Percentiles rank a stretch among this genome's conserved stretches.
phyloP scores from a whole-genome alignment of 2,113 vertebrate species.

The Campylomormyrus tamandua region DNA sequence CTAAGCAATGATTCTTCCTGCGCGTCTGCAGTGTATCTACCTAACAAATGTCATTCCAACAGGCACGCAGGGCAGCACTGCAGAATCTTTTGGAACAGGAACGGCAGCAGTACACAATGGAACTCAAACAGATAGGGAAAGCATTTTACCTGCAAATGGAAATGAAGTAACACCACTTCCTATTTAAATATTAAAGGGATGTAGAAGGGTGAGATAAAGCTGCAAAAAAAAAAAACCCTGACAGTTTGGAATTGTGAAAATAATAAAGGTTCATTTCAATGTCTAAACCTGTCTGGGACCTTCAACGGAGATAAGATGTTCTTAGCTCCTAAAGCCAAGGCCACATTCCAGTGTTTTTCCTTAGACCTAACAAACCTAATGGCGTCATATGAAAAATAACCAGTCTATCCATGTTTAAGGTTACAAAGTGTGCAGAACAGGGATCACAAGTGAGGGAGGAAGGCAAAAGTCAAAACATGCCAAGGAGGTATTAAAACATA shows the following conservation, averaged over 20 bases:
- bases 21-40: neutral
- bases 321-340: neutral
- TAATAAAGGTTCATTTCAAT: neutral
- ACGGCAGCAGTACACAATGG: conserved; percentile 17
- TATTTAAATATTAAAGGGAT: neutral
- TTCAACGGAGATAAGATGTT: neutral
- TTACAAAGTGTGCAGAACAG: neutral
- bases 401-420: neutral
- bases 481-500: neutral
- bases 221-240: neutral
- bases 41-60: neutral
- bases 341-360: neutral
- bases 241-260: neutral
- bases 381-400: neutral
- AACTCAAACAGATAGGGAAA: conserved; percentile 29
- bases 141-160: conserved; percentile 31
- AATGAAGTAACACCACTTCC: neutral
- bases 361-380: neutral
- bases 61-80: conserved; percentile 34
- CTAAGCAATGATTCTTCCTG: neutral
- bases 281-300: neutral
- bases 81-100: conserved; percentile 31
- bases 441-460: neutral
- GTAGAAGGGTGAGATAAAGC: neutral
- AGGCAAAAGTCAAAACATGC: neutral